Conservation (phyloP, 2,113 vertebrate genomes). For the Rhinolophus sinicus region DNA sequence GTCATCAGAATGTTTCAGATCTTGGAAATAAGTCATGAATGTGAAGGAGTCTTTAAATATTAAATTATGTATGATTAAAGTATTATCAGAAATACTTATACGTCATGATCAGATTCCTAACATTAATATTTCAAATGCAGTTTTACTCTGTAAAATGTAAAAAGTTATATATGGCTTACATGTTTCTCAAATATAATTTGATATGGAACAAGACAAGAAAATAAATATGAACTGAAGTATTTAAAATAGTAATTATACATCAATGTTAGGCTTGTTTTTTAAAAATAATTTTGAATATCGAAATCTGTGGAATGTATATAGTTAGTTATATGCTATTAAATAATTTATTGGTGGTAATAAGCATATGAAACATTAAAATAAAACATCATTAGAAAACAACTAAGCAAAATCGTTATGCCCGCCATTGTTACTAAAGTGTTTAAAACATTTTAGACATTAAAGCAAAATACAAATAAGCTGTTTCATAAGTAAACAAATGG, state of each 20-base stretch:
- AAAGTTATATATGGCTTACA: not conserved
- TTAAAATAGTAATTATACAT: not conserved
- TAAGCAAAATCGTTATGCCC: not conserved
- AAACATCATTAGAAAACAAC: not conserved
- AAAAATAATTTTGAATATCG: not conserved
- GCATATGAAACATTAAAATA: not conserved
- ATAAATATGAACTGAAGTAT: not conserved
- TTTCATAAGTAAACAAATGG: not conserved
- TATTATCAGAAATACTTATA: not conserved
- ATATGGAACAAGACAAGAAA: not conserved
- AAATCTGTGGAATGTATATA: not conserved
- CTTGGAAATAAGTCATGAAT: constrained; percentile 38
- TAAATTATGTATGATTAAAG: not conserved
- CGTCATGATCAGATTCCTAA: not conserved
- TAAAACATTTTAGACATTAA: not conserved
- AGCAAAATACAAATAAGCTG: not conserved
- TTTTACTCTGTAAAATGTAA: not conserved
- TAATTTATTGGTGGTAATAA: not conserved
- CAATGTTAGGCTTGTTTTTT: not conserved
- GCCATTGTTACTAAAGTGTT: not conserved
- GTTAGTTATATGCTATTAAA: not conserved
- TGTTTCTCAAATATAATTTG: not conserved
- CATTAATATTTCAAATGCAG: not conserved
- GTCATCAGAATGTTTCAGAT: constrained; percentile 16
- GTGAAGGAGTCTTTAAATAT: constrained; percentile 11